phyloP scores from a whole-genome alignment of 2,797 vertebrate species.

The Sebastes vulpes region DNA sequence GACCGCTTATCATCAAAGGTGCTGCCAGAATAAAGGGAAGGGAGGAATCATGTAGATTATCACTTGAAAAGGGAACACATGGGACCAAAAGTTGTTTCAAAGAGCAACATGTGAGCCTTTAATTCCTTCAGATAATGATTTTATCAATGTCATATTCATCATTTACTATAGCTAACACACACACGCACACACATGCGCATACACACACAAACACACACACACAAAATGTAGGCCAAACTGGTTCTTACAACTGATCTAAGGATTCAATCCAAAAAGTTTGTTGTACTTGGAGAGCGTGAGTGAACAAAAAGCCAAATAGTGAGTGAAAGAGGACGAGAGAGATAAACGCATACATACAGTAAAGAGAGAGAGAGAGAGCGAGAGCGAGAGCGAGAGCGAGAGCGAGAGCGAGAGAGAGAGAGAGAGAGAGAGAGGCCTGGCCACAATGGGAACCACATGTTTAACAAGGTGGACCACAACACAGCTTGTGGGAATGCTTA shows the following conservation, averaged over 20 bases:
- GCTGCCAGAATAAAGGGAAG: not conserved
- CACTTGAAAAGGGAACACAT: conserved; percentile 1
- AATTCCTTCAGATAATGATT: conserved; percentile 34
- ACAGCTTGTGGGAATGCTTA: conserved; percentile 53
- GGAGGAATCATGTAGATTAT: conserved; percentile 1
- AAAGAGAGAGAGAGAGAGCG: not conserved
- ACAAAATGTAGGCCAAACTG: conserved; percentile 32
- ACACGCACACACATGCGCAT: not conserved
- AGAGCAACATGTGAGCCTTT: not conserved
- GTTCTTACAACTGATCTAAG: conserved; percentile 34
- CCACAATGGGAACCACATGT: conserved; percentile 80
- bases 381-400: conserved; percentile 1
- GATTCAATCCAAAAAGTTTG: conserved; percentile 58
- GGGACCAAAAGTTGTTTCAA: not conserved
- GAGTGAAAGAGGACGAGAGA: not conserved
- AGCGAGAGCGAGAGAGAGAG: conserved; percentile 8
- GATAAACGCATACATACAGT: not conserved
- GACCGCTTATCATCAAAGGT: conserved; percentile 4
- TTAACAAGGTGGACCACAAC: conserved; percentile 55
- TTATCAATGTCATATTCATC: conserved; percentile 13
- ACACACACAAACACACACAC: not conserved
- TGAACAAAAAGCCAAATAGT: conserved; percentile 19
- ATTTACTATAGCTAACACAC: not conserved
- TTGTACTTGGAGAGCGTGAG: conserved; percentile 63
- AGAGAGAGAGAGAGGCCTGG: conserved; percentile 1